A percentile compares a stretch with the other conserved stretches of the same genome.
phyloP scores from a whole-genome alignment of 2,797 vertebrate species.

The Lepus townsendii region DNA sequence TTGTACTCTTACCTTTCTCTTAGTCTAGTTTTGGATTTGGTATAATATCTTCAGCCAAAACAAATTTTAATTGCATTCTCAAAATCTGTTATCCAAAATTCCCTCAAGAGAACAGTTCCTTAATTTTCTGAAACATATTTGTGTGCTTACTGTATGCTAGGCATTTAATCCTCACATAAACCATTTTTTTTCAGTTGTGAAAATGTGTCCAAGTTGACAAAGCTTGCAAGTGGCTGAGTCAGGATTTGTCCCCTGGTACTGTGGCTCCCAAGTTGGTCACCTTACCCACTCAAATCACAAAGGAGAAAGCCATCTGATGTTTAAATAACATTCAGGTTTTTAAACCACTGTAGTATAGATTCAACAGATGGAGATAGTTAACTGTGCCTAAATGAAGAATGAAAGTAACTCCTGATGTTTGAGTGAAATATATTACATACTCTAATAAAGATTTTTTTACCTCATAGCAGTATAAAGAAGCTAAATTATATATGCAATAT shows the following conservation, averaged over 20 bases:
- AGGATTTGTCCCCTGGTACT: neutral
- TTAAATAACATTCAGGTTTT: neutral
- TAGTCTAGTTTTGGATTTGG: conserved; percentile 7
- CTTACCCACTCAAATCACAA: neutral
- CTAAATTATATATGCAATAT: neutral
- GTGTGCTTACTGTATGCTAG: neutral
- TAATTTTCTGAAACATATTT: conserved; percentile 42
- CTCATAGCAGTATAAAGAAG: neutral
- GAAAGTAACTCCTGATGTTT: conserved; percentile 46
- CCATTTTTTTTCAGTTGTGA: conserved; percentile 6
- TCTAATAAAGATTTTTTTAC: neutral
- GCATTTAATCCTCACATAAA: conserved; percentile 9
- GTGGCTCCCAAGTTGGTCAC: neutral
- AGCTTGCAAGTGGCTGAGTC: neutral
- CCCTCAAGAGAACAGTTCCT: neutral
- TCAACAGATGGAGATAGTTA: neutral
- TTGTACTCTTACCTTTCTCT: conserved; percentile 12
- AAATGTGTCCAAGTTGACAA: neutral
- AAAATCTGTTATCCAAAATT: neutral
- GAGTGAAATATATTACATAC: conserved; percentile 5
- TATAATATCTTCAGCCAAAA: neutral
- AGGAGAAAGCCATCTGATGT: neutral
- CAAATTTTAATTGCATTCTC: neutral
- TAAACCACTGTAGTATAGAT: neutral
- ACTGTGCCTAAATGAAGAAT: conserved; percentile 54